Conservation (phyloP, 2,797 vertebrate species). For the Rousettus madagascariensis region DNA sequence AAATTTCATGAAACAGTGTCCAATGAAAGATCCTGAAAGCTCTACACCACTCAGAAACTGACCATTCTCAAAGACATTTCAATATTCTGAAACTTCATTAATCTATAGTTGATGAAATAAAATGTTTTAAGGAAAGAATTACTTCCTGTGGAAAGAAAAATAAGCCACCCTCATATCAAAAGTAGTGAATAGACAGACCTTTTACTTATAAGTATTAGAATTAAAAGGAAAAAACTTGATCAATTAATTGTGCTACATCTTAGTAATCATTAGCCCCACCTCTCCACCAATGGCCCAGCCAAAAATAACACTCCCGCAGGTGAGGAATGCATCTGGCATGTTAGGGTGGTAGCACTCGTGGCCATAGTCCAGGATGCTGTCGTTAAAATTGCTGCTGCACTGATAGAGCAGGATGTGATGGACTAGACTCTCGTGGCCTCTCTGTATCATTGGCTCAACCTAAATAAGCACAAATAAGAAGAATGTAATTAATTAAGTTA, state of each 20-base stretch:
- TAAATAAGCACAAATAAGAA: slow-evolving; percentile 57
- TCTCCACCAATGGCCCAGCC: slow-evolving; percentile 93
- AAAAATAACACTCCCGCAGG: slow-evolving; percentile 90
- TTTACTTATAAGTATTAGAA: background rate
- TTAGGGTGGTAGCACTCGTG: slow-evolving; percentile 93
- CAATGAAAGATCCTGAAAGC: background rate
- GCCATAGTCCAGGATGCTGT: slow-evolving; percentile 85
- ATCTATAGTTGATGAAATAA: background rate
- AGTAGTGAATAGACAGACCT: background rate
- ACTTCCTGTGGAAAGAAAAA: background rate
- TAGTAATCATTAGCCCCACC: slow-evolving; percentile 80
- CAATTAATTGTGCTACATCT: background rate
- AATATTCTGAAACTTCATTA: background rate
- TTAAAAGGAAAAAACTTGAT: accelerated
- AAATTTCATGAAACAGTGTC: background rate
- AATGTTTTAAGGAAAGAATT: background rate
- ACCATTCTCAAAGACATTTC: background rate
- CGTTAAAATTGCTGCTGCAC: slow-evolving; percentile 87
- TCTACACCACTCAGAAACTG: background rate
- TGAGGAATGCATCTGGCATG: slow-evolving; percentile 91
- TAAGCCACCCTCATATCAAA: background rate
- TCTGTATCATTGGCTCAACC: slow-evolving; percentile 91
- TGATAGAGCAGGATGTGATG: slow-evolving; percentile 93
- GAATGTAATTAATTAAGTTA: background rate
- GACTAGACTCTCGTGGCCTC: slow-evolving; percentile 89